phyloP scores from a whole-genome alignment of 2,888 invertebrate species.

The Drosophila diplacantha region DNA sequence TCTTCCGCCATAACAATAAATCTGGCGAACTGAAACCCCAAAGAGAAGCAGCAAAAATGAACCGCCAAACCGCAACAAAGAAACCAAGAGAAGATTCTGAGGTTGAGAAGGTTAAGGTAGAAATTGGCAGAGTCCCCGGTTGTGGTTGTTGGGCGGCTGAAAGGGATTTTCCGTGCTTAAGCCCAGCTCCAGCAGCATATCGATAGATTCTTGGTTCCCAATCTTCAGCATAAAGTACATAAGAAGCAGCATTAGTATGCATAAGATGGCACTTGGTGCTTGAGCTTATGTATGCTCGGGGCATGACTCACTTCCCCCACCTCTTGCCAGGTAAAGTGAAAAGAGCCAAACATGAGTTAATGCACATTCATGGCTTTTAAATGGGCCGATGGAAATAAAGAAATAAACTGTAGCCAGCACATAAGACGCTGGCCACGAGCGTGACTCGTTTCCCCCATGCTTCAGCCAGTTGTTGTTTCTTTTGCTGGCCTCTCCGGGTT shows the following conservation, averaged over 20 bases:
- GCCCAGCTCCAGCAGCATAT: conserved; percentile 4
- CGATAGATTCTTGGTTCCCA: conserved; percentile 16
- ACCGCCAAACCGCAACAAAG: conserved; percentile 55
- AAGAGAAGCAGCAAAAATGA: conserved; percentile 21
- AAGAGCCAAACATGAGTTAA: conserved; percentile 60
- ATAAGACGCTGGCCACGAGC: conserved; percentile 37
- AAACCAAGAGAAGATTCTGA: conserved; percentile 47
- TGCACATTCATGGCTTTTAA: conserved; percentile 68
- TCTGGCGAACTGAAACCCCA: conserved; percentile 20
- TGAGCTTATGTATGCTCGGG: conserved; percentile 21
- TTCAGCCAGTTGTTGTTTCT: conserved; percentile 10
- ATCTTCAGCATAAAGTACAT: conserved; percentile 9
- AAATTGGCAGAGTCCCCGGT: conserved; percentile 19
- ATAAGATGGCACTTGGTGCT: conserved; percentile 12
- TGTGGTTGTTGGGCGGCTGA: conserved; percentile 19
- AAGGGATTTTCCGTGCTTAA: conserved; percentile 32
- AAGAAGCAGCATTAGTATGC: conserved; percentile 30
- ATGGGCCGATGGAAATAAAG: conserved; percentile 50
- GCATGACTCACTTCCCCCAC: conserved; percentile 57
- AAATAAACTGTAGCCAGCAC: conserved; percentile 38
- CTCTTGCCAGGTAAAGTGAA: conserved; percentile 35
- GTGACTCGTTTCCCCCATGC: conserved; percentile 50
- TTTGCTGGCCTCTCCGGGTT: conserved; percentile 18
- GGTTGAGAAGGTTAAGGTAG: conserved; percentile 43
- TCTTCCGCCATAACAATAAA: conserved; percentile 26